phyloP scores from a whole-genome alignment of 2,797 vertebrate species.

The Acanthornis magna region DNA sequence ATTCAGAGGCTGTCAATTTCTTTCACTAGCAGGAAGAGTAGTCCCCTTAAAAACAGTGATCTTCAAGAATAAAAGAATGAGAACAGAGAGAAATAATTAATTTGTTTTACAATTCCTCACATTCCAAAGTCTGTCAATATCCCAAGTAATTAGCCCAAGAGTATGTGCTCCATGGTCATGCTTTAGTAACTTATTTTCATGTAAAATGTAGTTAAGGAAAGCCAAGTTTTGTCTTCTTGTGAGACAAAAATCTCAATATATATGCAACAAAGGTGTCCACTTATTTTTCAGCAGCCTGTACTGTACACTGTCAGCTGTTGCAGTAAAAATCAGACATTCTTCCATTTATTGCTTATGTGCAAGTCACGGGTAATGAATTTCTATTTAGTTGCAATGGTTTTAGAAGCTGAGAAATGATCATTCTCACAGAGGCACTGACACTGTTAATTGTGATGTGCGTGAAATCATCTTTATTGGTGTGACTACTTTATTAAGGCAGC shows the following conservation, averaged over 20 bases:
- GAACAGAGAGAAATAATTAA: background rate
- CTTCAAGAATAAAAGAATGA: background rate
- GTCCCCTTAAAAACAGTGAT: background rate
- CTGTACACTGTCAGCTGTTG: background rate
- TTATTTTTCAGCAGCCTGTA: background rate
- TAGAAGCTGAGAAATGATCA: background rate
- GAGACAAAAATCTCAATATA: background rate
- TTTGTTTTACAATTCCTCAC: background rate
- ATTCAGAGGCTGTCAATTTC: background rate
- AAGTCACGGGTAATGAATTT: background rate
- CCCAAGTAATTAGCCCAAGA: background rate
- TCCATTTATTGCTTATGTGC: background rate
- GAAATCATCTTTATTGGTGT: background rate
- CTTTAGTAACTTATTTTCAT: background rate
- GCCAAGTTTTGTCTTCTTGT: background rate
- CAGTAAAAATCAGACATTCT: background rate
- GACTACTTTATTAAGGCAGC: background rate
- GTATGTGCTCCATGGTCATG: background rate
- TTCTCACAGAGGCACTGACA: background rate
- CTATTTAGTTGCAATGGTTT: background rate
- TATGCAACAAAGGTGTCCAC: background rate
- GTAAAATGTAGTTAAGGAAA: background rate
- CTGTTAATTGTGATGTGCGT: background rate
- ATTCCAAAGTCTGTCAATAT: background rate
- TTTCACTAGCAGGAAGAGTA: background rate